phyloP scores from a whole-genome alignment of 35 echinoderm and acorn worm genomes.

The Chiridota heheva region DNA sequence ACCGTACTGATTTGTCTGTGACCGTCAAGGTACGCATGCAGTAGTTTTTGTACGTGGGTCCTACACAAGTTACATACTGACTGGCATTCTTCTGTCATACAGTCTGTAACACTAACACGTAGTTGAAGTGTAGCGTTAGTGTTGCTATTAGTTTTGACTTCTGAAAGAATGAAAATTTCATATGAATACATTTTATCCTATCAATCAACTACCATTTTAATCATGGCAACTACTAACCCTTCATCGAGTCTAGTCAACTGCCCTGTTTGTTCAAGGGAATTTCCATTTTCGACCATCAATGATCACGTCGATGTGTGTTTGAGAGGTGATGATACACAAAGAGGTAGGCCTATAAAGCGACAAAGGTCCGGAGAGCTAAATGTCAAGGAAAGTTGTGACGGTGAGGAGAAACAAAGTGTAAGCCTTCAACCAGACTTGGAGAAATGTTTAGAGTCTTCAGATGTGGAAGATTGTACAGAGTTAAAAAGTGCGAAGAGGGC shows the following conservation, averaged over 20 bases:
- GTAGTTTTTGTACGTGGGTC: too few species aligned
- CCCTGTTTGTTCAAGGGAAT: constrained; percentile 28
- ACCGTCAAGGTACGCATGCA: too few species aligned
- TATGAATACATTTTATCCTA: too few species aligned
- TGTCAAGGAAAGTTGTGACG: not conserved
- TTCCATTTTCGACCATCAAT: constrained; percentile 24
- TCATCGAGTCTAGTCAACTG: constrained; percentile 19
- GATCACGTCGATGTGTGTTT: constrained; percentile 31
- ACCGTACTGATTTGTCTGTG: too few species aligned
- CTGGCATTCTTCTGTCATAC: too few species aligned
- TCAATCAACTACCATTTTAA: too few species aligned
- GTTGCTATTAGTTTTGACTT: too few species aligned
- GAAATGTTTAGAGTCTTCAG: not conserved
- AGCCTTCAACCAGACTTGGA: not conserved
- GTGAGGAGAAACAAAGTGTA: not conserved
- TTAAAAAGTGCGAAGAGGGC: not conserved
- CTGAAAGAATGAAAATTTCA: too few species aligned
- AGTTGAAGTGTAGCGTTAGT: too few species aligned
- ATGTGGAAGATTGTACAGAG: not conserved
- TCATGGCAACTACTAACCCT: too few species aligned
- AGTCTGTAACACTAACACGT: too few species aligned
- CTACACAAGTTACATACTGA: too few species aligned
- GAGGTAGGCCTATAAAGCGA: not conserved
- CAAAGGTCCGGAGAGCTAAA: not conserved
- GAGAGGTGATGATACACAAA: not conserved